phyloP scores from a whole-genome alignment of 1,140 invertebrate species.

The Drosophila ironensis region DNA sequence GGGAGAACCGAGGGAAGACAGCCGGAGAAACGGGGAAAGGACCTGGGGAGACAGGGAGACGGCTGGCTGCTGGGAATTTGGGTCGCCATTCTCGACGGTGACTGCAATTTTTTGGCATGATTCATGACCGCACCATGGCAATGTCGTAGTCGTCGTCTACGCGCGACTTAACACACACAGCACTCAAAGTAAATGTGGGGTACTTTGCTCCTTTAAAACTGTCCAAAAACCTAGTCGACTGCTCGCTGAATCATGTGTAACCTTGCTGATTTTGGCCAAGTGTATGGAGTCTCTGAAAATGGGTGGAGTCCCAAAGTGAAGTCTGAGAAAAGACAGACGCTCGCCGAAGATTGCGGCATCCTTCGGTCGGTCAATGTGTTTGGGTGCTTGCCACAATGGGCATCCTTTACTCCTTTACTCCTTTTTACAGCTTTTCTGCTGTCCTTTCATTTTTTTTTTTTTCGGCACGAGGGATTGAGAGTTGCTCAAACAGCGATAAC shows the following conservation, averaged over 20 bases:
- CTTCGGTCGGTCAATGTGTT: conserved; percentile 26
- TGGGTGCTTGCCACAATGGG: conserved; percentile 36
- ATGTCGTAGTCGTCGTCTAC: conserved; percentile 40
- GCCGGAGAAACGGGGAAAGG: not conserved
- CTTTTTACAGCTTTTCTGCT: not conserved
- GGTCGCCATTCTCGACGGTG: conserved; percentile 55
- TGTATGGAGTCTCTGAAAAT: not conserved
- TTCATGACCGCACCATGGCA: conserved; percentile 62
- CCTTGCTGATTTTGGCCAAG: conserved; percentile 4
- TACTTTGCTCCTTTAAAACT: not conserved
- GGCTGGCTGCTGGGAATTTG: conserved; percentile 43
- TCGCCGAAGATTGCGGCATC: conserved; percentile 20
- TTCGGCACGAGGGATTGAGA: not conserved
- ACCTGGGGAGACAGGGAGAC: not conserved
- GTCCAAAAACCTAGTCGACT: too few relatives aligned
- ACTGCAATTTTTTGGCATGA: conserved; percentile 72
- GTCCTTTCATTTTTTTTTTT: not conserved
- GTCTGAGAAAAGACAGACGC: conserved; percentile 10
- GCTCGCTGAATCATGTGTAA: too few relatives aligned
- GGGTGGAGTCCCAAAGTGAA: not conserved
- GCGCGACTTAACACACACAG: conserved; percentile 68
- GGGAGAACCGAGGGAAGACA: not conserved
- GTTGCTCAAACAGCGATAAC: conserved; percentile 17
- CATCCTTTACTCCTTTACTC: not conserved
- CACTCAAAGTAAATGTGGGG: conserved; percentile 8